Percentiles rank a stretch among this genome's conserved stretches.
Conservation (phyloP, 2,113 vertebrate species). For the Motacilla tschutschensis region DNA sequence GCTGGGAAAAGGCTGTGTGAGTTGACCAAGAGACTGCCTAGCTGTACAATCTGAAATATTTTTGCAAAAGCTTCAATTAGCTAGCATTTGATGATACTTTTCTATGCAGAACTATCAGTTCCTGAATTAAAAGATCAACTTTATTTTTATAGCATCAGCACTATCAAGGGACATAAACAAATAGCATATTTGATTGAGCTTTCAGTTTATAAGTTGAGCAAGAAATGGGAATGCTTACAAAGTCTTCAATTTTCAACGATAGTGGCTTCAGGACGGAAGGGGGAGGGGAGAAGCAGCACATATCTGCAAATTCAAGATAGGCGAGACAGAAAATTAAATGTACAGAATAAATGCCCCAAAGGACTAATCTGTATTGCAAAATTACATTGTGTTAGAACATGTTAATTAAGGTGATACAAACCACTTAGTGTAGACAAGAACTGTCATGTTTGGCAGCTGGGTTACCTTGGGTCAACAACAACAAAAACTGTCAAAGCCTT, state of each 20-base stretch:
- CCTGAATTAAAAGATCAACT: background rate
- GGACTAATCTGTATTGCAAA: background rate
- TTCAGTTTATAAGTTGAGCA: background rate
- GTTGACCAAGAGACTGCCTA: background rate
- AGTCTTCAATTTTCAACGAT: background rate
- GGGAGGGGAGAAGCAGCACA: background rate
- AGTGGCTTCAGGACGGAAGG: background rate
- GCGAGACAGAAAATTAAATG: background rate
- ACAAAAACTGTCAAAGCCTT: background rate
- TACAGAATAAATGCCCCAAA: conserved; percentile 25
- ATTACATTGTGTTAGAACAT: background rate
- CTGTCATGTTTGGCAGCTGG: conserved; percentile 16
- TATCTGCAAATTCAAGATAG: background rate
- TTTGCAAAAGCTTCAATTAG: background rate
- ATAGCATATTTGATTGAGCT: background rate
- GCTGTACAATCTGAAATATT: background rate
- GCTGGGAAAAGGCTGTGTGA: background rate
- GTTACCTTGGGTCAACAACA: conserved; percentile 9
- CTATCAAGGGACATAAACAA: background rate
- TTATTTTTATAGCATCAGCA: background rate
- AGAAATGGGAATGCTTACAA: background rate
- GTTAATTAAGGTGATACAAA: background rate
- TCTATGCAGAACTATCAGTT: background rate
- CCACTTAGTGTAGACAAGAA: background rate
- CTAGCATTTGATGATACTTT: background rate